Percentiles rank a stretch among this genome's conserved stretches.
Conservation (phyloP, 2,113 vertebrate species). For the Alces alces region DNA sequence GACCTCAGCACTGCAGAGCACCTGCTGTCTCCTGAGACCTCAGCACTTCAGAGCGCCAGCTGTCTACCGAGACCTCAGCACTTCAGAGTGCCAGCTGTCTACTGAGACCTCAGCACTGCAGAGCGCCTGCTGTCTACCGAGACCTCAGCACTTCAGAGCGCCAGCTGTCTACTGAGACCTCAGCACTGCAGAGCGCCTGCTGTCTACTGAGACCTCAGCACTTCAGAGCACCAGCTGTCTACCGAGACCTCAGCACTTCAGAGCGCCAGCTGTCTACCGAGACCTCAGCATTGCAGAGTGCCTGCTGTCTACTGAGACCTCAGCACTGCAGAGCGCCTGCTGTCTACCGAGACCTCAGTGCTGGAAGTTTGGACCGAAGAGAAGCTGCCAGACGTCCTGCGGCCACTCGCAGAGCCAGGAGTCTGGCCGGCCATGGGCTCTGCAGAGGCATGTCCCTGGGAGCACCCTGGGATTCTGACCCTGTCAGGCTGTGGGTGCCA, state of each 20-base stretch:
- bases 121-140: not conserved
- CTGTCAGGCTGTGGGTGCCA: not conserved
- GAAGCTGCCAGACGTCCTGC: rapidly evolving
- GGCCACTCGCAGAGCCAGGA: not conserved
- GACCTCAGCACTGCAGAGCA: rapidly evolving
- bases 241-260: rapidly evolving
- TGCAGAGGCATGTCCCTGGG: not conserved
- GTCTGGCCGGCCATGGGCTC: not conserved
- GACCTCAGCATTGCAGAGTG: rapidly evolving
- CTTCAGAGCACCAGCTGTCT: rapidly evolving
- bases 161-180: rapidly evolving
- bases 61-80: not conserved
- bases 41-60: rapidly evolving
- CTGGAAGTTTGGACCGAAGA: not conserved
- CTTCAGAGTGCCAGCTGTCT: rapidly evolving
- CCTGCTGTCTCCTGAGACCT: rapidly evolving
- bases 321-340: rapidly evolving
- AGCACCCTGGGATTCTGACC: not conserved
- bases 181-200: not conserved
- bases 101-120: rapidly evolving
- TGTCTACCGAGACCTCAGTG: not conserved
- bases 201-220: not conserved
- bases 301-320: rapidly evolving
- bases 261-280: not conserved
- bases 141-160: rapidly evolving